phyloP scores from a whole-genome alignment of 2,113 vertebrate species.

The Leiothrix lutea region DNA sequence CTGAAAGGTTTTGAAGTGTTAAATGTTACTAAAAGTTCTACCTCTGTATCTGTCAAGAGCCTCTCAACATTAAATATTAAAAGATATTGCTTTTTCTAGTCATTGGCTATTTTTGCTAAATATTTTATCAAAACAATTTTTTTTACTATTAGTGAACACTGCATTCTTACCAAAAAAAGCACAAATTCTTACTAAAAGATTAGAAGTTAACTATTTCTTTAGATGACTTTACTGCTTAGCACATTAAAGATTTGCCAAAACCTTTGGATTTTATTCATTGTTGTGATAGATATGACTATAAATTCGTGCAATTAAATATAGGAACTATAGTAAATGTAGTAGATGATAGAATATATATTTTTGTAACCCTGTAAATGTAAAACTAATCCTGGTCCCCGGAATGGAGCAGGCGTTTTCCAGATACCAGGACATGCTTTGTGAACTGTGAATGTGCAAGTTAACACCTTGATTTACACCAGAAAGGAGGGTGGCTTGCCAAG shows the following conservation, averaged over 20 bases:
- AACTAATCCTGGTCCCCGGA: no score
- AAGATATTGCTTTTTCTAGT: background rate
- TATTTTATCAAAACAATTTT: background rate
- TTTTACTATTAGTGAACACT: background rate
- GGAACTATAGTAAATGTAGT: no score
- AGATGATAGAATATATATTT: no score
- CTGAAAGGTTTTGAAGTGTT: background rate
- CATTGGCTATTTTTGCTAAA: background rate
- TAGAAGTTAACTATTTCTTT: background rate
- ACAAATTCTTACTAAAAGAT: background rate
- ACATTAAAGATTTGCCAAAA: background rate
- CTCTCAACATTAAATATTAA: conserved; percentile 20
- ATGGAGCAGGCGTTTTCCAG: no score
- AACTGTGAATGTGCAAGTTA: no score
- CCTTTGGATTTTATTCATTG: background rate
- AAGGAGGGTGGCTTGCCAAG: no score
- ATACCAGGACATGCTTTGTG: no score
- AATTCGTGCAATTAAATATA: no score
- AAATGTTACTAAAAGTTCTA: conserved; percentile 5
- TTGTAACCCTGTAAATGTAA: no score
- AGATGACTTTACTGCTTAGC: background rate
- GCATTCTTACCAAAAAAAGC: background rate
- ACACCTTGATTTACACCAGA: no score
- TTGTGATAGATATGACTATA: no score
- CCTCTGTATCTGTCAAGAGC: background rate